Evolutionary conservation across 2,888 invertebrate species (phyloP).

Genomic region (Brachylomia viminalis): DNA sequence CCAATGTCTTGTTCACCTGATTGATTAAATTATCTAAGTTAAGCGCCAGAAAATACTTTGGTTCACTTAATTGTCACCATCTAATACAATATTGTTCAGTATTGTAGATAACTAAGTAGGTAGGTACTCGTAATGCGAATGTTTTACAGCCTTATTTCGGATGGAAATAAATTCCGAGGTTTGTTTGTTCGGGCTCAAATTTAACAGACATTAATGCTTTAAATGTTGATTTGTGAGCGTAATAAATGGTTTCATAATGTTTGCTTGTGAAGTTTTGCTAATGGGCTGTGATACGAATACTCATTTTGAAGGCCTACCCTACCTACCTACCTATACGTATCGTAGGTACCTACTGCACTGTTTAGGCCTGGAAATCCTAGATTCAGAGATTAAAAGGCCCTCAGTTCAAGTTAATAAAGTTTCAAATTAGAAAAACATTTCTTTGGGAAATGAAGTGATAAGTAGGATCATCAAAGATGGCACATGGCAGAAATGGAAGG

Average conservation of each 20-base stretch:
- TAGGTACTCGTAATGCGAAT: slow-evolving; percentile 22
- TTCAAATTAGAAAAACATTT: neutral
- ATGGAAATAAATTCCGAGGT: slow-evolving; percentile 59
- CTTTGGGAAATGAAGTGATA: neutral
- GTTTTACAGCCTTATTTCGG: slow-evolving; percentile 44
- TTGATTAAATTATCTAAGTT: slow-evolving; percentile 41
- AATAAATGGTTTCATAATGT: slow-evolving; percentile 57
- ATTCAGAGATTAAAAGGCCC: neutral
- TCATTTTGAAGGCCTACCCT: neutral
- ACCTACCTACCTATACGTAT: neutral
- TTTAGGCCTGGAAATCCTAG: neutral
- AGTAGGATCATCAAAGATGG: neutral
- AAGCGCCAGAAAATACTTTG: slow-evolving; percentile 17
- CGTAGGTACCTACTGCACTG: neutral
- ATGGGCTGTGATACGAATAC: slow-evolving; percentile 31
- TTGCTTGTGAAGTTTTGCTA: slow-evolving; percentile 43
- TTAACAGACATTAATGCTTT: slow-evolving; percentile 46
- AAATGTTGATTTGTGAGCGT: slow-evolving; percentile 61
- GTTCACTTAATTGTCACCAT: slow-evolving; percentile 56
- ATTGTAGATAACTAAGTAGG: neutral
- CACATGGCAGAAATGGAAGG: neutral
- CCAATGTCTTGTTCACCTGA: slow-evolving; percentile 25
- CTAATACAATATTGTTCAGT: slow-evolving; percentile 36
- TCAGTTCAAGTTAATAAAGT: neutral
- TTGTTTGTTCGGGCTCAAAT: slow-evolving; percentile 53